Evolutionary conservation across 2,113 vertebrate genomes (phyloP).

Genomic region (Grus americana): DNA sequence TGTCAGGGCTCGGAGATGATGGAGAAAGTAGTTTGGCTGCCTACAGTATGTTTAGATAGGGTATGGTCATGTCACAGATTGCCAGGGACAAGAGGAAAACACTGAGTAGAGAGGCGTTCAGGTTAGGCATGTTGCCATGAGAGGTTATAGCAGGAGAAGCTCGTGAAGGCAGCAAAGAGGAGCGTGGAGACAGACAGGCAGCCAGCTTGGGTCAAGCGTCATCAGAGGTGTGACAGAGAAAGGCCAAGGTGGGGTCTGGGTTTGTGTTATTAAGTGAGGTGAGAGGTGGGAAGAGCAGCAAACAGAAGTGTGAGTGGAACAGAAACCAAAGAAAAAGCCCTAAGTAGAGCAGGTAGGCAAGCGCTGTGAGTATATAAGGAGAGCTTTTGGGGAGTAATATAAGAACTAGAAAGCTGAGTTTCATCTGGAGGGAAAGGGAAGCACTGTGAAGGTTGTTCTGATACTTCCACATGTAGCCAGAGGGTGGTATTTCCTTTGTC

Average conservation of each 20-base stretch:
- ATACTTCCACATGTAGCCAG: background rate
- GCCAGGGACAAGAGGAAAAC: background rate
- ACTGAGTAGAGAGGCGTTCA: background rate
- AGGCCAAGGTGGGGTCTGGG: background rate
- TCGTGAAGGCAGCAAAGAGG: background rate
- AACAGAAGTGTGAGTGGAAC: background rate
- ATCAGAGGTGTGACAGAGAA: background rate
- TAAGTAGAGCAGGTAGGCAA: background rate
- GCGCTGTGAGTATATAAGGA: background rate
- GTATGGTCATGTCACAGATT: background rate
- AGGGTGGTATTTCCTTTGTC: background rate
- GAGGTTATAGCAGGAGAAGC: background rate
- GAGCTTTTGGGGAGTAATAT: background rate
- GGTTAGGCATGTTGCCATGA: background rate
- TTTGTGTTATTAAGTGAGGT: background rate
- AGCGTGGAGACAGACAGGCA: background rate
- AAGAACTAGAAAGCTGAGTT: background rate
- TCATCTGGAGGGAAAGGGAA: background rate
- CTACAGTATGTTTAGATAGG: background rate
- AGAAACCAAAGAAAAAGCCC: background rate
- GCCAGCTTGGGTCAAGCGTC: background rate
- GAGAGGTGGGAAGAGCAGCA: background rate
- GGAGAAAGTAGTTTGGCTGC: background rate
- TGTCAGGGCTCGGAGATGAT: background rate
- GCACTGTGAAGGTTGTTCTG: background rate